phyloP scores from a whole-genome alignment of 1,140 invertebrate species.

The Pachyrhynchus sulphureomaculatus region DNA sequence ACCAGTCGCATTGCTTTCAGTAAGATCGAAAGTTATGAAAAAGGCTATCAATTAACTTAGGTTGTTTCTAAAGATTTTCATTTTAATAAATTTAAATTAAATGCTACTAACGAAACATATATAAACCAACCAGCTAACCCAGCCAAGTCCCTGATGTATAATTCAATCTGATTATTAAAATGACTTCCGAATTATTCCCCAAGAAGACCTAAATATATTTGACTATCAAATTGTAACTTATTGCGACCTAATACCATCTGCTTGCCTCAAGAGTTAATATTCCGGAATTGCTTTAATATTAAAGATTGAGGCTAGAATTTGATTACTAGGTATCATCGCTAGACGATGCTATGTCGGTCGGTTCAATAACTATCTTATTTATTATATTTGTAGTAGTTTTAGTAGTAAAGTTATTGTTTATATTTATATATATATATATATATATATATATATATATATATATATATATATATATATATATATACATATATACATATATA shows the following conservation, averaged over 20 bases:
- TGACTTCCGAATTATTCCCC: constrained; percentile 6
- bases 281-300: constrained; percentile 26
- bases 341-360: neutral
- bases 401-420: too few species aligned
- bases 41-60: too few species aligned
- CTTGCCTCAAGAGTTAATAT: constrained; percentile 24
- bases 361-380: neutral
- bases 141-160: too few species aligned
- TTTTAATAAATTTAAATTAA: too few species aligned
- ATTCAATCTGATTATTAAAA: constrained; percentile 2
- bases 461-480: too few species aligned
- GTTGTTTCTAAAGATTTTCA: too few species aligned
- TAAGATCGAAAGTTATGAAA: too few species aligned
- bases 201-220: constrained; percentile 21
- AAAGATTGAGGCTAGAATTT: constrained; percentile 23
- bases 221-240: constrained; percentile 32
- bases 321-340: constrained; percentile 11
- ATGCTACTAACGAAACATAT: too few species aligned
- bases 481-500: too few species aligned
- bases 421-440: too few species aligned
- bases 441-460: too few species aligned
- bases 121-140: neutral
- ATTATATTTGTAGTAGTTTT: neutral
- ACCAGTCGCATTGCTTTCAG: too few species aligned
- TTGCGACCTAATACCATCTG: constrained; percentile 24